Percentiles rank a stretch among this genome's conserved stretches.
These are phyloP conservation scores for Mus spretus DNA, from an alignment of 2,797 vertebrate species.

Conservation along the genomic window DNA sequence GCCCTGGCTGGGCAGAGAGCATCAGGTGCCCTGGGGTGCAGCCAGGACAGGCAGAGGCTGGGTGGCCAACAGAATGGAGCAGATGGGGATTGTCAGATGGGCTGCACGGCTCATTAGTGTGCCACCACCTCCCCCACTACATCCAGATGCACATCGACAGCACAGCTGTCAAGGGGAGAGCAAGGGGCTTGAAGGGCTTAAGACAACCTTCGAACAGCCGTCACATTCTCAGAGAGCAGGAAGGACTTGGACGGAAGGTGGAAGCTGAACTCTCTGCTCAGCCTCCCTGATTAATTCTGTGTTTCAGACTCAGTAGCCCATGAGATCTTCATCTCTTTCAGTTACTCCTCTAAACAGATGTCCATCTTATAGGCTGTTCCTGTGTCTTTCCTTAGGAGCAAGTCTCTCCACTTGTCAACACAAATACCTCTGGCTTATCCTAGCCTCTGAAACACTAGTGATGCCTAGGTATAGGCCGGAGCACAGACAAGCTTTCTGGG, in stretches of 20 bases:
- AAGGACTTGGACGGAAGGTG: constrained; percentile 71
- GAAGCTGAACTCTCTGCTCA: constrained; percentile 67
- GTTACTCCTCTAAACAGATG: constrained; percentile 72
- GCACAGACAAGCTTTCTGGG: background rate
- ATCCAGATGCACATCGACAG: background rate
- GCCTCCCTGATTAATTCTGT: constrained; percentile 83
- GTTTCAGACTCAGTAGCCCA: constrained; percentile 67
- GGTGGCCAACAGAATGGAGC: constrained; percentile 70
- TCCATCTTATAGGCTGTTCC: constrained; percentile 69
- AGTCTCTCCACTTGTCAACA: background rate
- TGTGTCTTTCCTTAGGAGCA: constrained; percentile 66
- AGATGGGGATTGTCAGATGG: constrained; percentile 88
- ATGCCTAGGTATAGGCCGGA: constrained; percentile 2
- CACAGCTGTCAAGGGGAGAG: constrained; percentile 70
- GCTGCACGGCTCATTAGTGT: constrained; percentile 86
- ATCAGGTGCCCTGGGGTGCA: background rate
- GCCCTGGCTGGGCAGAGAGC: background rate
- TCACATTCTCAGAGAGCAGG: constrained; percentile 82
- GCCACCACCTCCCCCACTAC: constrained; percentile 52
- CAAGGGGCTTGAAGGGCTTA: background rate
- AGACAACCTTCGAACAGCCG: constrained; percentile 57
- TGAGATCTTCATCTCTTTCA: constrained; percentile 74
- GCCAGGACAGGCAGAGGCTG: background rate
- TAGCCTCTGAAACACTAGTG: background rate
- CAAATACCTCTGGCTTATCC: constrained; percentile 10